Conservation (phyloP, 2,888 invertebrate species). For the Thymelicus acteon region DNA sequence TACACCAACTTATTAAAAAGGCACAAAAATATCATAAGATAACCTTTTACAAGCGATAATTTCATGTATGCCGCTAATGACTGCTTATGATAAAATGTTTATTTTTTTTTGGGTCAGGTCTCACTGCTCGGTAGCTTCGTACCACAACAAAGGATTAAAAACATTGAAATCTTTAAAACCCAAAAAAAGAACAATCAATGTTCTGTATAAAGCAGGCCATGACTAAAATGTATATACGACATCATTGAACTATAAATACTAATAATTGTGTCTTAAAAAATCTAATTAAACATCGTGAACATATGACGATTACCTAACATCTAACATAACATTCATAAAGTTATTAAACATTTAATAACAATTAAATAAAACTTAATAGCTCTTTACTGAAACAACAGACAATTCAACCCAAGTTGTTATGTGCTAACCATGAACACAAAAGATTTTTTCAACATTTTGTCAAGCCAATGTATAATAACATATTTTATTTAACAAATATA, state of each 20-base stretch:
- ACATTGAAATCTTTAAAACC: not conserved
- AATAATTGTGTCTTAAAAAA: not conserved
- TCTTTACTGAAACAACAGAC: not conserved
- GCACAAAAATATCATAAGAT: constrained; percentile 40
- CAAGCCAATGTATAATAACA: not conserved
- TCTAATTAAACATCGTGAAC: not conserved
- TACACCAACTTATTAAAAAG: constrained; percentile 40
- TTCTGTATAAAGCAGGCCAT: not conserved
- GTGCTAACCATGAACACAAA: not conserved
- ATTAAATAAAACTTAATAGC: not conserved
- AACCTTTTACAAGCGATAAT: constrained; percentile 3
- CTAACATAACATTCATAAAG: constrained; percentile 13
- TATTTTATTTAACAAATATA: constrained; percentile 34
- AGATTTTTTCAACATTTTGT: not conserved
- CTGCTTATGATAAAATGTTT: not conserved
- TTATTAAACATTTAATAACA: constrained; percentile 10
- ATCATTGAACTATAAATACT: not conserved
- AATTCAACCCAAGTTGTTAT: not conserved
- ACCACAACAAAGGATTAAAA: not conserved
- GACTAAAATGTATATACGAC: not conserved
- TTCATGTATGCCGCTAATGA: not conserved
- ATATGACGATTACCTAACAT: not conserved
- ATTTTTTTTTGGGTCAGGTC: not conserved
- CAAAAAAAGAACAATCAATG: not conserved
- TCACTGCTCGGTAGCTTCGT: not conserved